Evolutionary conservation across 2,797 vertebrate species (phyloP).

Genomic region (Limnodromus scolopaceus): DNA sequence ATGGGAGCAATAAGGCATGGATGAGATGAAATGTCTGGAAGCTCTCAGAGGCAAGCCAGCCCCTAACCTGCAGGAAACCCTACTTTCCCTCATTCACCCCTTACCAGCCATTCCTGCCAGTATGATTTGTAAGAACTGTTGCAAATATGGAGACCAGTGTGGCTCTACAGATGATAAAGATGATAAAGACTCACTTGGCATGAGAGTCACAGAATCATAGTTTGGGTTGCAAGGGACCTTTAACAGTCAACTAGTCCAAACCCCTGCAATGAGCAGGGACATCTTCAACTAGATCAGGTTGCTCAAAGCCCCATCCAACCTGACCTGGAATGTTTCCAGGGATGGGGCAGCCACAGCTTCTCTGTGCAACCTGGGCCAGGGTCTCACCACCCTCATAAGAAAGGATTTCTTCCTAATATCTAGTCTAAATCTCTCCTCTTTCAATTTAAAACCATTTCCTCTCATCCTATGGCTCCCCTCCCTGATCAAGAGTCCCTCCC

Average conservation of each 20-base stretch:
- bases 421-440: not conserved
- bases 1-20: rapidly evolving
- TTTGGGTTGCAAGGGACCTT: too few relatives aligned
- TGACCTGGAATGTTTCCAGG: not conserved
- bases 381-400: not conserved
- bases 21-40: not conserved
- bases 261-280: too few relatives aligned
- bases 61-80: not conserved
- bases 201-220: not conserved
- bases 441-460: not conserved
- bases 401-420: not conserved
- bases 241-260: too few relatives aligned
- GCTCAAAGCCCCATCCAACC: not conserved
- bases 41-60: not conserved
- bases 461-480: not conserved
- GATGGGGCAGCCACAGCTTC: not conserved
- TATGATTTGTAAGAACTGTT: not conserved
- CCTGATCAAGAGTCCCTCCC: not conserved
- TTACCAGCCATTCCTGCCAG: not conserved
- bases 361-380: not conserved
- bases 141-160: not conserved
- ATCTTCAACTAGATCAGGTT: not conserved
- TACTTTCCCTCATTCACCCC: not conserved
- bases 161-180: not conserved
- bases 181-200: not conserved